These are phyloP conservation scores for Clarias pachynema DNA, from an alignment of 2,797 vertebrate species.

Conservation along the genomic window DNA sequence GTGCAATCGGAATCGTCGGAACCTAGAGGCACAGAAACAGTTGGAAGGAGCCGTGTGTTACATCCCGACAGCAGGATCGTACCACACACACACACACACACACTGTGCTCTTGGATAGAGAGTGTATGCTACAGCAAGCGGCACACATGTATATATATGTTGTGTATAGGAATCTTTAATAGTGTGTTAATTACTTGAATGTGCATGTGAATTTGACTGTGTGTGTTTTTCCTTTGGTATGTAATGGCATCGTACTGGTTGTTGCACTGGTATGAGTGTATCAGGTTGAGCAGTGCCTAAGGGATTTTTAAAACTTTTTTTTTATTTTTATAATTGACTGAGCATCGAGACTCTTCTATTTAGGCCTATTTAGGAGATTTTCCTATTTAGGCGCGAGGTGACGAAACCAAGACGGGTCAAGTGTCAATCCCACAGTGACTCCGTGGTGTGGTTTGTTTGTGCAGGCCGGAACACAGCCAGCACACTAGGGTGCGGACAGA, in stretches of 20 bases:
- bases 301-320: background rate
- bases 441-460: background rate
- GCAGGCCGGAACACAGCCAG: background rate
- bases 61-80: conserved; percentile 63
- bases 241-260: background rate
- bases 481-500: background rate
- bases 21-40: conserved; percentile 91
- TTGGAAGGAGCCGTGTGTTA: conserved; percentile 76
- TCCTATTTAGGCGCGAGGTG: background rate
- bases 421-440: background rate
- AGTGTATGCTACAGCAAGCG: conserved; percentile 12
- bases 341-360: background rate
- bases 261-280: background rate
- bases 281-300: background rate
- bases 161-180: background rate
- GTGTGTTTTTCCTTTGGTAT: background rate
- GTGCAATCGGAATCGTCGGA: conserved; percentile 97
- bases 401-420: background rate
- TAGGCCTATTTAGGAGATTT: background rate
- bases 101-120: conserved; percentile 24
- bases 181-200: background rate
- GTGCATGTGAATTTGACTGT: background rate
- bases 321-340: background rate
- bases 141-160: background rate
- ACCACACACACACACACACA: conserved; percentile 42